These are phyloP conservation scores for Avahi laniger DNA, from an alignment of 2,797 vertebrate genomes.

Conservation along the genomic window DNA sequence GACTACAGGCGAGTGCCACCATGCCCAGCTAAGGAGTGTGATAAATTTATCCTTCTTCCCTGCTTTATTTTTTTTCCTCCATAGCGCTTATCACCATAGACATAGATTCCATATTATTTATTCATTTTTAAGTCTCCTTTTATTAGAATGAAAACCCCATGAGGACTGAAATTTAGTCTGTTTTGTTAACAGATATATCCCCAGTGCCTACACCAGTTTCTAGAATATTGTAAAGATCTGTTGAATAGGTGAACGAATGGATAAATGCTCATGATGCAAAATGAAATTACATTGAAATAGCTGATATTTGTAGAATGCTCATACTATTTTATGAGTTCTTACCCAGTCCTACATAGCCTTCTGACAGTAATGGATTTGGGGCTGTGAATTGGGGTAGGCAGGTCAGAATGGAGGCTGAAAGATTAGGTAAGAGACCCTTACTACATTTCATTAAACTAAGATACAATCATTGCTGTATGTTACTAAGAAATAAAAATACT, in stretches of 20 bases:
- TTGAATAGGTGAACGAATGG: background rate
- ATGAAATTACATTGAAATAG: slow-evolving; percentile 14
- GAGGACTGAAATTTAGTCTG: background rate
- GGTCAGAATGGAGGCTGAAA: background rate
- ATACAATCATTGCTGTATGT: background rate
- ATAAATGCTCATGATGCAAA: background rate
- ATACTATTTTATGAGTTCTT: background rate
- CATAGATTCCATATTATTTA: background rate
- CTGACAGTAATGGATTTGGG: background rate
- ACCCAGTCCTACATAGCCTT: background rate
- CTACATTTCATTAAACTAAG: background rate
- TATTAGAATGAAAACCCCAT: background rate
- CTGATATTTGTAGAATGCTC: background rate
- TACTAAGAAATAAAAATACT: background rate
- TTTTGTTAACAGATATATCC: background rate
- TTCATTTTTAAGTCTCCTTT: background rate
- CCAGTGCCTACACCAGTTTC: background rate
- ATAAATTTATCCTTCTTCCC: background rate
- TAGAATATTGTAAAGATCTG: background rate
- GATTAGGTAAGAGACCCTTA: background rate
- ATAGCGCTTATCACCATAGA: background rate
- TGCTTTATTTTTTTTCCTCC: slow-evolving; percentile 20
- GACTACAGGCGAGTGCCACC: too few relatives aligned
- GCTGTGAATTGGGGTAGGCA: background rate
- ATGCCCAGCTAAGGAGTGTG: too few relatives aligned